Conservation (phyloP, 2,888 invertebrate species). For the Leucophora obtusa region DNA sequence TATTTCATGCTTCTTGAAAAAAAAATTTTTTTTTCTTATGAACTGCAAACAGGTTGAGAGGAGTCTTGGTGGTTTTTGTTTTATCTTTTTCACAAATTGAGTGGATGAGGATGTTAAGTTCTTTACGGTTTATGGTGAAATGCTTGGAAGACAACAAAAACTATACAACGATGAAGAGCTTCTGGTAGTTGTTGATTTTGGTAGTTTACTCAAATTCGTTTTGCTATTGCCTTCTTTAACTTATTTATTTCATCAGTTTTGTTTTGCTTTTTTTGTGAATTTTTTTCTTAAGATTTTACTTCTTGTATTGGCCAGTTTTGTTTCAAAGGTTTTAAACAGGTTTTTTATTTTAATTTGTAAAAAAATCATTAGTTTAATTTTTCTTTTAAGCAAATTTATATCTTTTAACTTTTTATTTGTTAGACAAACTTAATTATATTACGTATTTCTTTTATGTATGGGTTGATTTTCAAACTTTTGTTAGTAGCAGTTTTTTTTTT, state of each 20-base stretch:
- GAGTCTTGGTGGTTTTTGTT: conserved; percentile 7
- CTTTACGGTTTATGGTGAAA: conserved; percentile 13
- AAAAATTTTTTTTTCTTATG: conserved; percentile 38
- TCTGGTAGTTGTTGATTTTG: conserved; percentile 39
- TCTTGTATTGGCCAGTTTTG: conserved; percentile 22
- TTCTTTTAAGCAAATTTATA: background rate
- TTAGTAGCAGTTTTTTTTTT: background rate
- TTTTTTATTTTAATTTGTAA: conserved; percentile 23
- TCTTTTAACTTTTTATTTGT: background rate
- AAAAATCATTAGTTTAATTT: background rate
- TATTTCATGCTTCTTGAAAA: conserved; percentile 52
- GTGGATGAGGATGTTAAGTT: conserved; percentile 31
- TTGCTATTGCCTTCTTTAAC: conserved; percentile 51
- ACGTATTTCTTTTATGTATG: background rate
- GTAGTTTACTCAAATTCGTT: conserved; percentile 55
- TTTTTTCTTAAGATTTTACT: conserved; percentile 11
- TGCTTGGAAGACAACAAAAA: background rate
- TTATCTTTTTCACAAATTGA: background rate
- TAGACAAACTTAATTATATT: background rate
- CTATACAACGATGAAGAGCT: background rate
- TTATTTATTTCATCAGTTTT: conserved; percentile 60
- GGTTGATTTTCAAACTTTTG: background rate
- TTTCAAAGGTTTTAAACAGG: conserved; percentile 13
- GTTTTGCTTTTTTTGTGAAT: conserved; percentile 48
- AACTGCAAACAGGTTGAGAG: conserved; percentile 57